These are phyloP conservation scores for Drosophila miranda DNA, from an alignment of 1,140 invertebrate species.

Conservation along the genomic window DNA sequence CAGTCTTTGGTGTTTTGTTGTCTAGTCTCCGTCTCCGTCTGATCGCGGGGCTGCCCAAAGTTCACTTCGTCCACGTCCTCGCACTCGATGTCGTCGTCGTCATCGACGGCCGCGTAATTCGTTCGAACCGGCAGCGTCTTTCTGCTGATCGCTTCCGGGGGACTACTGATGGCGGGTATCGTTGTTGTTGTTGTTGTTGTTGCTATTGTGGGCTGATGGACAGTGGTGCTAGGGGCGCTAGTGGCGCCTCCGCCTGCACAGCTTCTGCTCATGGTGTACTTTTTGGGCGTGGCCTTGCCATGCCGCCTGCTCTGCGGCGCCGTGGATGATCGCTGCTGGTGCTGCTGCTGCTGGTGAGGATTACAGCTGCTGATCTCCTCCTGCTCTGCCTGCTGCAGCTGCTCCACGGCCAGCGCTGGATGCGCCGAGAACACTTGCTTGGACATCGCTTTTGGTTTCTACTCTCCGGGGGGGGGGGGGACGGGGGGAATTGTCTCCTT, in stretches of 20 bases:
- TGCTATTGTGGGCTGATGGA: slow-evolving; percentile 18
- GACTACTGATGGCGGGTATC: slow-evolving; percentile 19
- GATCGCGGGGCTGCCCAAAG: slow-evolving; percentile 45
- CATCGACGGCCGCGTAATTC: slow-evolving; percentile 67
- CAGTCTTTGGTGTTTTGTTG: slow-evolving; percentile 70
- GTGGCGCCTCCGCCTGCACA: slow-evolving; percentile 42
- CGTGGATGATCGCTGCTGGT: slow-evolving; percentile 26
- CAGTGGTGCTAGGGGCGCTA: slow-evolving; percentile 1
- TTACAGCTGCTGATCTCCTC: slow-evolving; percentile 24
- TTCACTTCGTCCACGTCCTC: slow-evolving; percentile 72
- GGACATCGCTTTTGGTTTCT: slow-evolving; percentile 42
- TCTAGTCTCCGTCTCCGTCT: slow-evolving; percentile 36
- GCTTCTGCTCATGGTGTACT: slow-evolving; percentile 59
- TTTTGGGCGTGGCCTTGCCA: slow-evolving; percentile 66
- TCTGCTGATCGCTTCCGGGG: slow-evolving; percentile 13
- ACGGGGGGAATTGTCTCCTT: slow-evolving; percentile 3
- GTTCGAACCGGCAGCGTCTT: slow-evolving; percentile 67
- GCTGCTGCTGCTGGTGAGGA: slow-evolving; percentile 11
- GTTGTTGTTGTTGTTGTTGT: slow-evolving; percentile 14
- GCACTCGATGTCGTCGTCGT: slow-evolving; percentile 71
- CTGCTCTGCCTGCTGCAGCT: slow-evolving; percentile 68
- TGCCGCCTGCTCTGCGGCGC: slow-evolving; percentile 50
- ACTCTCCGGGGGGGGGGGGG: slow-evolving; percentile 1
- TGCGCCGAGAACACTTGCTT: slow-evolving; percentile 77
- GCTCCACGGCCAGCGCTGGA: slow-evolving; percentile 76